A percentile compares a stretch with the other conserved stretches of the same genome.
Evolutionary conservation across 2,113 vertebrate genomes (phyloP).

Genomic region (Mastomys natalensis): DNA sequence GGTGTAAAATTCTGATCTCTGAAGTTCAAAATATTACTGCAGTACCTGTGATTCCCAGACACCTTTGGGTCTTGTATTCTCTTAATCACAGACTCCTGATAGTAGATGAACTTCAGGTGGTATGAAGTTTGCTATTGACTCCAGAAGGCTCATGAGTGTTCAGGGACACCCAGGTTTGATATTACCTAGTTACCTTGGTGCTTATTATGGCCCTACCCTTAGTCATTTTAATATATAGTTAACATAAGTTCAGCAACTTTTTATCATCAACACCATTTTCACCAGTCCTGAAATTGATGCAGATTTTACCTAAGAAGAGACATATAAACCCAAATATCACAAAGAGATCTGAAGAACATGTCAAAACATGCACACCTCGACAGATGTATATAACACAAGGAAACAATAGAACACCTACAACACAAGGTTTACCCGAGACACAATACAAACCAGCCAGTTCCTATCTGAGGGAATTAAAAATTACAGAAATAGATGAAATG

Average conservation of each 20-base stretch:
- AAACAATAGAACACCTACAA: neutral
- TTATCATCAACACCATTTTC: neutral
- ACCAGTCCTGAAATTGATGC: neutral
- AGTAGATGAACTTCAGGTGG: neutral
- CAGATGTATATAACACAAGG: neutral
- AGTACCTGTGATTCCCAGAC: neutral
- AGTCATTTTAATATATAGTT: neutral
- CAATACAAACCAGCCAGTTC: neutral
- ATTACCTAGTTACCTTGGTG: neutral
- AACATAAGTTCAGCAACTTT: too few species aligned
- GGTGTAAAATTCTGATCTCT: neutral
- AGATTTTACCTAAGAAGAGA: neutral
- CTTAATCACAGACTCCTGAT: neutral
- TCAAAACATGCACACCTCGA: neutral
- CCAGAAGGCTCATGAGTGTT: neutral
- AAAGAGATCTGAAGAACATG: too few species aligned
- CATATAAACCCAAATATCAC: neutral
- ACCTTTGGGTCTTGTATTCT: neutral
- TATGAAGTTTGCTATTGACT: neutral
- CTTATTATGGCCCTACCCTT: neutral
- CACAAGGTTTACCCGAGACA: neutral
- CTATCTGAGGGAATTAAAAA: neutral
- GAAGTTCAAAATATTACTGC: neutral
- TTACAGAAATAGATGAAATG: neutral
- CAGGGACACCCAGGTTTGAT: neutral